Percentiles rank a stretch among this genome's conserved stretches.
phyloP scores from a whole-genome alignment of 1,140 invertebrate genomes.

The Hypsibius dujardini region DNA sequence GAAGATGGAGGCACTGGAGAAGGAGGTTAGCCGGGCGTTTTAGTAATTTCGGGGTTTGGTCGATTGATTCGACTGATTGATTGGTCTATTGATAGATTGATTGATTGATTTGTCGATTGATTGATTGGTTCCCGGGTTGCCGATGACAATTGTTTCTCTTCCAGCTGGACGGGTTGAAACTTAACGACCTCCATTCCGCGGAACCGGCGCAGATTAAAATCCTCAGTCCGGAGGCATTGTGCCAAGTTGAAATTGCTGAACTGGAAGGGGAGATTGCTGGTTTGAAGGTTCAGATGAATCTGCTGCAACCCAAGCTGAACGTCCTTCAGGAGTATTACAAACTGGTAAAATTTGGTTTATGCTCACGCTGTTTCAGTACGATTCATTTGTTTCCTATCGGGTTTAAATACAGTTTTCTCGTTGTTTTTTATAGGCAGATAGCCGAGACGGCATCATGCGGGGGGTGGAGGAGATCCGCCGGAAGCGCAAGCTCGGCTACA shows the following conservation, averaged over 20 bases:
- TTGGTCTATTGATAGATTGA: too few species aligned
- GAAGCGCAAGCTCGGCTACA: background rate
- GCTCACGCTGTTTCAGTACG: background rate
- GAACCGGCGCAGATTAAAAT: background rate
- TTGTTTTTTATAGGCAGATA: background rate
- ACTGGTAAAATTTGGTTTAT: background rate
- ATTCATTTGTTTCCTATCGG: background rate
- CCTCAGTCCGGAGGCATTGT: background rate
- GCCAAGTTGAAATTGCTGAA: conserved; percentile 5
- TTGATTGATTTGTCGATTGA: too few species aligned
- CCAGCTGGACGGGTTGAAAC: background rate
- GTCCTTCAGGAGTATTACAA: background rate
- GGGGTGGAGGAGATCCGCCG: background rate
- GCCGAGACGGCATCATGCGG: background rate
- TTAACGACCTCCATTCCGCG: background rate
- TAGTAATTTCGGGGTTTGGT: too few species aligned
- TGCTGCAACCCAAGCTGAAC: background rate
- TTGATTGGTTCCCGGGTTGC: too few species aligned
- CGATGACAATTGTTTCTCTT: conserved; percentile 37
- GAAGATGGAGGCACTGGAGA: conserved; percentile 46
- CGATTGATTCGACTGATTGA: too few species aligned
- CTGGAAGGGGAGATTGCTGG: background rate
- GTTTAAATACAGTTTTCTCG: background rate
- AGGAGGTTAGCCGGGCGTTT: conserved; percentile 37
- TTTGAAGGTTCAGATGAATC: background rate